Percentiles rank a stretch among this genome's conserved stretches.
phyloP scores from a whole-genome alignment of 2,888 invertebrate genomes.

The Stenoptilia bipunctidactyla region DNA sequence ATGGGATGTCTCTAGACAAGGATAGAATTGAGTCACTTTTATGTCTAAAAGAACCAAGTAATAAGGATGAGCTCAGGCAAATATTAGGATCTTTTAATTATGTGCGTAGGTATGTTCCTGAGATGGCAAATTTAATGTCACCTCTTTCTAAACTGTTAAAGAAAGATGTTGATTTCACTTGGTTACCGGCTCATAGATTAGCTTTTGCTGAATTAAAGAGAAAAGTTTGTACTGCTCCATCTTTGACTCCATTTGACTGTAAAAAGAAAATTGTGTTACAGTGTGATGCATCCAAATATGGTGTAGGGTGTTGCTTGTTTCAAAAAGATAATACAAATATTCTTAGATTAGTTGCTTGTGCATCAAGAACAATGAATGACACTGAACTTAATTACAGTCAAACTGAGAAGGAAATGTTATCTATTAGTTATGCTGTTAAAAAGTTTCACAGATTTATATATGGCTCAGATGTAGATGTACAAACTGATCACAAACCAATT shows the following conservation, averaged over 20 bases:
- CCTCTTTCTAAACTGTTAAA: neutral
- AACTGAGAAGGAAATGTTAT: conserved; percentile 8
- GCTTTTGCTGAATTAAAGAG: too few species aligned
- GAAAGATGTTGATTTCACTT: too few species aligned
- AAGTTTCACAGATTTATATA: conserved; percentile 8
- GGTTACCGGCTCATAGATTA: too few species aligned
- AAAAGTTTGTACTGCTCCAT: too few species aligned
- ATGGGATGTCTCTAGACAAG: too few species aligned
- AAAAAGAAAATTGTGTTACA: conserved; percentile 9
- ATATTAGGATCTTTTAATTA: too few species aligned
- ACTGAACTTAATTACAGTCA: conserved; percentile 11
- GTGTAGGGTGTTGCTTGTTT: conserved; percentile 6
- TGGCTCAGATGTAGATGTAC: conserved; percentile 5
- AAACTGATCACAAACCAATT: too few species aligned
- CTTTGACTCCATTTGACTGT: conserved; percentile 6
- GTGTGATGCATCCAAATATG: conserved; percentile 10
- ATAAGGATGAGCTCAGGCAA: too few species aligned
- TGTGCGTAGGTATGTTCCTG: neutral
- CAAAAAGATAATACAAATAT: conserved; percentile 7
- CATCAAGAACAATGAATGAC: conserved; percentile 10
- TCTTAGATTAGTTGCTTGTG: conserved; percentile 7
- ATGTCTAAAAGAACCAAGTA: too few species aligned
- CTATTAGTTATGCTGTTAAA: conserved; percentile 4
- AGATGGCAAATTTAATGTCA: neutral
- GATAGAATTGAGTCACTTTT: too few species aligned